These are phyloP conservation scores for Cephalopterus ornatus DNA, from an alignment of 2,113 vertebrate genomes.

Conservation along the genomic window DNA sequence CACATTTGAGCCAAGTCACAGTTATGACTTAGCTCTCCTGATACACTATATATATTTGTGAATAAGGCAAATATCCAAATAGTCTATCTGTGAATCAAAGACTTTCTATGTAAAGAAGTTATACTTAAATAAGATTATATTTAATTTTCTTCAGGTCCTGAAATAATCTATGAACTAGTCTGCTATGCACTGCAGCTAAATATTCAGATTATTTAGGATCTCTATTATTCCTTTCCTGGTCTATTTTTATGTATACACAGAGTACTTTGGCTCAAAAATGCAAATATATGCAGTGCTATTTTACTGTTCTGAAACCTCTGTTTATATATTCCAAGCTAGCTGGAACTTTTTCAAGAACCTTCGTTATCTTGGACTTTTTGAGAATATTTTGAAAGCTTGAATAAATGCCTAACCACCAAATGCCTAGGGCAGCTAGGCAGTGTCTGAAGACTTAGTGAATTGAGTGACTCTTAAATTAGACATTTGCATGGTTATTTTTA, in stretches of 20 bases:
- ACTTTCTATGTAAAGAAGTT: neutral
- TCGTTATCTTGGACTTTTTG: slow-evolving; percentile 66
- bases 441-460: slow-evolving; percentile 47
- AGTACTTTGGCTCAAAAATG: slow-evolving; percentile 55
- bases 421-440: slow-evolving; percentile 30
- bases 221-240: slow-evolving; percentile 46
- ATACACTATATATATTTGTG: neutral
- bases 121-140: neutral
- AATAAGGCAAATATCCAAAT: neutral
- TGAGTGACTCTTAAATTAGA: slow-evolving; percentile 57
- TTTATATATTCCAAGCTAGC: slow-evolving; percentile 64
- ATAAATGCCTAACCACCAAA: slow-evolving; percentile 63
- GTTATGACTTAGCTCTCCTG: neutral
- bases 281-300: slow-evolving; percentile 70
- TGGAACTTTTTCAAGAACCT: slow-evolving; percentile 73
- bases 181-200: neutral
- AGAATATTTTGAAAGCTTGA: slow-evolving; percentile 70
- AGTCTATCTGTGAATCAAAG: neutral
- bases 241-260: slow-evolving; percentile 57
- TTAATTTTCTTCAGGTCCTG: neutral
- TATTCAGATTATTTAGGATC: slow-evolving; percentile 45
- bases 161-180: neutral
- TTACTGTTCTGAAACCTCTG: slow-evolving; percentile 55
- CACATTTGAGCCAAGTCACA: neutral
- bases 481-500: slow-evolving; percentile 64